Base-by-base conservation (phyloP, 2,888 invertebrate genomes). In the Tricholauxania praeusta region DNA sequence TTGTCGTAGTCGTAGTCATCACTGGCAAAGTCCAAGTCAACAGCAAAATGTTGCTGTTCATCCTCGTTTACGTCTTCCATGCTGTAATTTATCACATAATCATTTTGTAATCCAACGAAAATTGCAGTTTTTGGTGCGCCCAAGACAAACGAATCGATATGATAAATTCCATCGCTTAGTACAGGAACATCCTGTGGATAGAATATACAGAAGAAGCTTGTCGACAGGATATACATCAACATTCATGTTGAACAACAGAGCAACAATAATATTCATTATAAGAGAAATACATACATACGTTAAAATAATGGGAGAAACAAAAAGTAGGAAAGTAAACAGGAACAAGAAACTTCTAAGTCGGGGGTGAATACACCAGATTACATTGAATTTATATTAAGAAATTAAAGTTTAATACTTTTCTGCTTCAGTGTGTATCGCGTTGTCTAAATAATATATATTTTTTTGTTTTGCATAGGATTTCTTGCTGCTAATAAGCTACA, bases 31-130 rank as follows among this genome's bases (percentile, higher is more conserved):
- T 75, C 68, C 49, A 59, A 63, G 8, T 74, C 73, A 57, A 72
- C 72, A n/a, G 59, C 72, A 68, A 68, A 71, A 57, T 73, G 72
- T 32, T 75, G 77, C 72, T 17, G 65, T 53, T 60, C 57, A n/a
- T 70, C 15, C 5, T 32, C 17, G 55, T 60, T 69, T 10, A 65
- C 69, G 51, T 72, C 57, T 22, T 72, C 71, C 32, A 71, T 17
- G 67, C 71, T 74, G 62, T 81, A 82, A 53, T 78, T 80, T 77
- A 82, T 82, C 70, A 81, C 78, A 77, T 82, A 83, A 81, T 85
- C 85, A 77, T 84, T 85, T 72, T 83, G 86, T 76, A 86, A 81
- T 80, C 86, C 86, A 78, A 86, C 85, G 79, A 84, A 85, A 78
- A 86, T 82, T 52, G 86, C 86, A 72, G 85, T 81, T 79, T 85